Conservation (phyloP, 2,113 vertebrate species). For the Burhinus bistriatus region DNA sequence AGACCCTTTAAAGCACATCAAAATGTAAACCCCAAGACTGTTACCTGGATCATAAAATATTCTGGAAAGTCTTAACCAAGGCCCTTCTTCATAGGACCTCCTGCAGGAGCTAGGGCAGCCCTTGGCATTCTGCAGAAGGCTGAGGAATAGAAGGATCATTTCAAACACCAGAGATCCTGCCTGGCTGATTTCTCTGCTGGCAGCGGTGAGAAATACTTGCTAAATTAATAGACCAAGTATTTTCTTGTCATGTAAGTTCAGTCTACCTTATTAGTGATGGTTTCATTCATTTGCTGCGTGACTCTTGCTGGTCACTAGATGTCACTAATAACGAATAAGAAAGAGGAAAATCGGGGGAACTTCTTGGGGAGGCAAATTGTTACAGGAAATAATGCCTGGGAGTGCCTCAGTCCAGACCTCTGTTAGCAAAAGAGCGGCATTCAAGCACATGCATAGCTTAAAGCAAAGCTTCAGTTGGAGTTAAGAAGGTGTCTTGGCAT, state of each 20-base stretch:
- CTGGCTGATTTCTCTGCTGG: not conserved
- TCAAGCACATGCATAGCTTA: not conserved
- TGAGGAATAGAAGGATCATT: not conserved
- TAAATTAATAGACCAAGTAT: not conserved
- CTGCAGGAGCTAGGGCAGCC: not conserved
- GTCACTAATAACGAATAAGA: conserved; percentile 43
- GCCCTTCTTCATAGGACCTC: not conserved
- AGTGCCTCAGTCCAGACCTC: not conserved
- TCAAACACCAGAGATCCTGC: not conserved
- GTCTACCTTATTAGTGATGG: not conserved
- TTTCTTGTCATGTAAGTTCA: not conserved
- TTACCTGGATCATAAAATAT: not conserved
- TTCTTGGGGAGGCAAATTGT: not conserved
- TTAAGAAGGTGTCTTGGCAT: not conserved
- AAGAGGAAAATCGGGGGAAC: not conserved
- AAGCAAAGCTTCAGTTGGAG: not conserved
- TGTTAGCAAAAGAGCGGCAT: not conserved
- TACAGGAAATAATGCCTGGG: no score
- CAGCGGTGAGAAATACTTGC: not conserved
- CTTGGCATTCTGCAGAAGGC: not conserved
- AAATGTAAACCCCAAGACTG: not conserved
- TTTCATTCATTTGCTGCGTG: not conserved
- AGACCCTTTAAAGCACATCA: not conserved
- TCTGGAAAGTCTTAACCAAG: not conserved
- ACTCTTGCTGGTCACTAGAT: conserved; percentile 25